A percentile compares a stretch with the other conserved stretches of the same genome.
phyloP scores from a whole-genome alignment of 1,140 invertebrate species.

The Idris sp. region DNA sequence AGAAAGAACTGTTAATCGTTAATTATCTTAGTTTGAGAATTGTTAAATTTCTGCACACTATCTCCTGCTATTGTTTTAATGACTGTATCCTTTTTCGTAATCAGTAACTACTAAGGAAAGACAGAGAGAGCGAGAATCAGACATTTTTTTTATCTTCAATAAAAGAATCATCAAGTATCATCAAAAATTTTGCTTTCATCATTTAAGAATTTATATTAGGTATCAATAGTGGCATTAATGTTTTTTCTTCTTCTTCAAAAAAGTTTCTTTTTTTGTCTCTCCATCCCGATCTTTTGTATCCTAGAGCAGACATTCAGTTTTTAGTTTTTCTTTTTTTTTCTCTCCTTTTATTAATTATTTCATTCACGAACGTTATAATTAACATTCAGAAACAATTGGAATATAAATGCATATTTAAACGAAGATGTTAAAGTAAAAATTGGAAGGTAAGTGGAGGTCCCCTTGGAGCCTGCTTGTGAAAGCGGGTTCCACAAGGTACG shows the following conservation, averaged over 20 bases:
- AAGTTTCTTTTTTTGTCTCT: background rate
- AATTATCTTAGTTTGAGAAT: too few relatives aligned
- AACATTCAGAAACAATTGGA: background rate
- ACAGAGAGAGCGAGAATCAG: slow-evolving; percentile 20
- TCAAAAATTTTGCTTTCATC: slow-evolving; percentile 31
- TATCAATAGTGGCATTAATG: background rate
- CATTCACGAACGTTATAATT: background rate
- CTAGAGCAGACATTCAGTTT: background rate
- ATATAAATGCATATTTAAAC: slow-evolving; percentile 17
- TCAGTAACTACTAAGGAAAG: background rate
- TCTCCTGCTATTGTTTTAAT: too few relatives aligned
- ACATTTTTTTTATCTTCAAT: too few relatives aligned
- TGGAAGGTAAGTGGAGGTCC: slow-evolving; percentile 78
- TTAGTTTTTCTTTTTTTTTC: too few relatives aligned
- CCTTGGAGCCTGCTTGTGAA: slow-evolving; percentile 64
- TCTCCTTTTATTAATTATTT: too few relatives aligned
- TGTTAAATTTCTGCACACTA: too few relatives aligned
- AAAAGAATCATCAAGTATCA: slow-evolving; percentile 15
- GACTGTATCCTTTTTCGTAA: too few relatives aligned
- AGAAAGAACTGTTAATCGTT: too few relatives aligned
- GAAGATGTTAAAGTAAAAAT: slow-evolving; percentile 25
- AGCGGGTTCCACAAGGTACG: slow-evolving; percentile 81
- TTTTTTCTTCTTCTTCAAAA: slow-evolving; percentile 13
- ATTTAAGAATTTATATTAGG: slow-evolving; percentile 14
- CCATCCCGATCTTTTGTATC: slow-evolving; percentile 11